Evolutionary conservation across 2,797 vertebrate species (phyloP).

Genomic region (Sus cebifrons): DNA sequence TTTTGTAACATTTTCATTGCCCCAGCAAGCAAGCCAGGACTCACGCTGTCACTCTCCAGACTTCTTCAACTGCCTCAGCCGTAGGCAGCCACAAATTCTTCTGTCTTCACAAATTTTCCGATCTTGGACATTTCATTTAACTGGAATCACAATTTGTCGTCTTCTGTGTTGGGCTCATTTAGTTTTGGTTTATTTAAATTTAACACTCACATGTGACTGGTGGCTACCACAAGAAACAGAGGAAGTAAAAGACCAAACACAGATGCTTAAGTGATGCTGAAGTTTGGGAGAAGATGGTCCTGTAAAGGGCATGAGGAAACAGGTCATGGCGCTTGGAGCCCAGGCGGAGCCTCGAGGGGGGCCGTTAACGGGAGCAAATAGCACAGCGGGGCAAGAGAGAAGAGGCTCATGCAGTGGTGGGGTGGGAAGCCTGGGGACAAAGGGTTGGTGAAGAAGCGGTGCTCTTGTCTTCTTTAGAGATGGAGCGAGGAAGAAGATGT

Average conservation of each 20-base stretch:
- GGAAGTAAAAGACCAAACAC: neutral
- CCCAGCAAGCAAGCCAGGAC: neutral
- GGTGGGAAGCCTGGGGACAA: neutral
- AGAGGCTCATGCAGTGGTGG: neutral
- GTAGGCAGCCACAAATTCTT: neutral
- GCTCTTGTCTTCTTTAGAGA: neutral
- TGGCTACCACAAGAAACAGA: neutral
- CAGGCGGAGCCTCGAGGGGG: neutral
- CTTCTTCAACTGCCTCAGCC: neutral
- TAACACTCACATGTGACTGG: neutral
- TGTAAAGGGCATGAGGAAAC: neutral
- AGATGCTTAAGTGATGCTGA: slow-evolving; percentile 20
- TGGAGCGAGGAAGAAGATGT: neutral
- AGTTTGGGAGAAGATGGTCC: neutral
- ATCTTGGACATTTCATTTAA: slow-evolving; percentile 31
- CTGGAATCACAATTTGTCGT: slow-evolving; percentile 24
- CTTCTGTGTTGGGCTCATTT: slow-evolving; percentile 45
- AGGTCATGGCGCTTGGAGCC: slow-evolving; percentile 16
- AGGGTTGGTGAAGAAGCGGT: neutral
- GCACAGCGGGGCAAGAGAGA: neutral
- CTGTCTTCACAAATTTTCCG: neutral
- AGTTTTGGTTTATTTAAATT: slow-evolving; percentile 60
- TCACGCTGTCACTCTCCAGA: neutral
- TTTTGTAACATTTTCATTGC: slow-evolving; percentile 53
- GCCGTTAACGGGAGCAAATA: neutral